A percentile compares a stretch with the other conserved stretches of the same genome.
These are phyloP conservation scores for Esperia sulphurella DNA, from an alignment of 2,888 invertebrate genomes.

Conservation along the genomic window DNA sequence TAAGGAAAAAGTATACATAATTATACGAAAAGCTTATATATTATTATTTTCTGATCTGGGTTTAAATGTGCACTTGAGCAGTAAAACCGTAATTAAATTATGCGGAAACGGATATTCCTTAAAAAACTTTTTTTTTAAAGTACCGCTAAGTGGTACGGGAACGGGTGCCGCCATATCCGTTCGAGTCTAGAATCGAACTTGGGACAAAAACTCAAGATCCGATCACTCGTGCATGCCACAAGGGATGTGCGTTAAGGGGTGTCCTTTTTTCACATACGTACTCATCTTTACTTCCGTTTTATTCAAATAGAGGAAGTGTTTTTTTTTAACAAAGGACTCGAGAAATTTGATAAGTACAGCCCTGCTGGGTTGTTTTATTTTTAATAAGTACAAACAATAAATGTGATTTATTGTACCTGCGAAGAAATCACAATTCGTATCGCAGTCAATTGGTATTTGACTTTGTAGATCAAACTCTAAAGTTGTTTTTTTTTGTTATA, in stretches of 20 bases:
- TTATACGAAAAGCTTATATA: too few species aligned
- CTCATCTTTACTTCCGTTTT: constrained; percentile 48
- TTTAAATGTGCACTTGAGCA: too few species aligned
- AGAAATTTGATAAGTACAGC: not conserved
- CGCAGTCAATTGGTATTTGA: too few species aligned
- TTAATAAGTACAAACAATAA: too few species aligned
- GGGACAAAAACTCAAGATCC: constrained; percentile 29
- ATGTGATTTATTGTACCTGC: too few species aligned
- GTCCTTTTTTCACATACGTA: constrained; percentile 38
- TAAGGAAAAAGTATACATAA: too few species aligned
- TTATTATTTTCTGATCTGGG: too few species aligned
- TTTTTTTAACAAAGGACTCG: not conserved
- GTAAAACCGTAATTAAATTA: not conserved
- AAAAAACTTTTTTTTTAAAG: constrained; percentile 1
- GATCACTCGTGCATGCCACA: constrained; percentile 48
- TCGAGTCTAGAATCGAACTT: constrained; percentile 33
- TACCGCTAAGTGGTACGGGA: constrained; percentile 5
- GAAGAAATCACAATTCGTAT: too few species aligned
- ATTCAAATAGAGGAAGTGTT: constrained; percentile 44
- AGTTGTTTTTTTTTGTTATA: too few species aligned
- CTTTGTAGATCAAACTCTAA: too few species aligned
- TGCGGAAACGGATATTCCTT: constrained; percentile 4
- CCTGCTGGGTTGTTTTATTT: too few species aligned
- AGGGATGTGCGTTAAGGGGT: constrained; percentile 45
- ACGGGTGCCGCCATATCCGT: constrained; percentile 26